Evolutionary conservation across 2,888 invertebrate genomes (phyloP).

Genomic region (Coleophora deauratella): DNA sequence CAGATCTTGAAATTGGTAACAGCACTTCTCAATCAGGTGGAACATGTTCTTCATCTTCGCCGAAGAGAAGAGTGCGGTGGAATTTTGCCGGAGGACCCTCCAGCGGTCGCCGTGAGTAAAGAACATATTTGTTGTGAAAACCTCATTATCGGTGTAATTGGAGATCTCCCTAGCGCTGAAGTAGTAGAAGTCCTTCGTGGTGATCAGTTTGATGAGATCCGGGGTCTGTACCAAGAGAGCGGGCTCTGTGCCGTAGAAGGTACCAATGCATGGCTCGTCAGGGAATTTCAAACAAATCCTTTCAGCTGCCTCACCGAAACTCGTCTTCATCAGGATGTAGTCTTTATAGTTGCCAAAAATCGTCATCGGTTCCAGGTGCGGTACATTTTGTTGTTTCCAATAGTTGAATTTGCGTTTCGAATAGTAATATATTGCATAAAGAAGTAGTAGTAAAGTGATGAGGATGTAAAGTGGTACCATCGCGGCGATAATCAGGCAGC

Average conservation of each 20-base stretch:
- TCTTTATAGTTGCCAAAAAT: conserved; percentile 27
- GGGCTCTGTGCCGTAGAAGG: conserved; percentile 26
- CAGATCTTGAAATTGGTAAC: conserved; percentile 12
- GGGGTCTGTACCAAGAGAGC: conserved; percentile 32
- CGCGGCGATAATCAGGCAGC: too few relatives aligned
- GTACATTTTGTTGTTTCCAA: conserved; percentile 25
- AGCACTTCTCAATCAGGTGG: conserved; percentile 19
- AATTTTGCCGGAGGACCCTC: conserved; percentile 41
- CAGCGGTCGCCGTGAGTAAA: conserved; percentile 37
- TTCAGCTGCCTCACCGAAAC: conserved; percentile 9
- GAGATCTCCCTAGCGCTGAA: conserved; percentile 36
- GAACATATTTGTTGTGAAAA: conserved; percentile 31
- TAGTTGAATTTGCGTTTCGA: conserved; percentile 18
- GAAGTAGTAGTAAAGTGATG: not conserved
- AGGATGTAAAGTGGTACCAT: too few relatives aligned
- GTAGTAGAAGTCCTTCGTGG: conserved; percentile 35
- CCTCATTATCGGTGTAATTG: conserved; percentile 27
- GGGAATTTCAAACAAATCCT: conserved; percentile 23
- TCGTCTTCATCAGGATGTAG: conserved; percentile 20
- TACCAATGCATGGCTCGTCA: conserved; percentile 26
- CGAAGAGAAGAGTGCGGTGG: conserved; percentile 40
- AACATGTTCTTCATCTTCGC: conserved; percentile 39
- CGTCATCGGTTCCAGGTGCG: conserved; percentile 18
- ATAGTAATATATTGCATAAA: not conserved
- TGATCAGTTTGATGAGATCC: conserved; percentile 29